Evolutionary conservation across 23 tunicate species (phyloP).

Genomic region (Styela plicata): DNA sequence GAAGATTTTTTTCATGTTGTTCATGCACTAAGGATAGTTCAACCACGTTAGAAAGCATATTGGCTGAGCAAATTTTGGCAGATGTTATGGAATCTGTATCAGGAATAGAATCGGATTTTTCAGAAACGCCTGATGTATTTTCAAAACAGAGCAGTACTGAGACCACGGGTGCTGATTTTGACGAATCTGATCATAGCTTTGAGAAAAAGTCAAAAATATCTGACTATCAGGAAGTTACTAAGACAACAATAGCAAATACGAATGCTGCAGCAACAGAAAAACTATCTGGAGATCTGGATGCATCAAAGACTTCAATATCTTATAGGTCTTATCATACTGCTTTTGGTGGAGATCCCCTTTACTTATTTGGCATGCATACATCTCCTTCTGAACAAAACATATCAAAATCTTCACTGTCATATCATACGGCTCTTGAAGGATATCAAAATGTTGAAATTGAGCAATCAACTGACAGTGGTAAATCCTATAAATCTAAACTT

Average conservation of each 20-base stretch:
- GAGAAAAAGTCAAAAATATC: too few species aligned
- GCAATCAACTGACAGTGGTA: too few species aligned
- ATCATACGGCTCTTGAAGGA: background rate
- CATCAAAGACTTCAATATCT: too few species aligned
- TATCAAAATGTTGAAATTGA: too few species aligned
- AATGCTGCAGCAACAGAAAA: too few species aligned
- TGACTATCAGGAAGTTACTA: too few species aligned
- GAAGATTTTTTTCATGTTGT: background rate
- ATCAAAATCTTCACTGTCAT: background rate
- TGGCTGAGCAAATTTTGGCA: background rate
- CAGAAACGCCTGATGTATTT: too few species aligned
- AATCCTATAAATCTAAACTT: too few species aligned
- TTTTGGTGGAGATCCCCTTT: background rate
- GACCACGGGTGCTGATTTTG: too few species aligned
- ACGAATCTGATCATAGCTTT: too few species aligned
- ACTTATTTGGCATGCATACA: background rate
- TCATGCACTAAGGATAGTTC: background rate
- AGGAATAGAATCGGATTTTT: background rate
- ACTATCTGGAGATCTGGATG: too few species aligned
- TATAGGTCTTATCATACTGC: background rate
- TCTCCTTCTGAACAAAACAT: background rate
- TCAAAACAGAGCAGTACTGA: background rate
- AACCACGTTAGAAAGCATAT: background rate
- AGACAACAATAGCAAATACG: too few species aligned
- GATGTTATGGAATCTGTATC: background rate